Base-by-base conservation (phyloP, 2,113 vertebrate genomes). In the Drymodes brunneopygia region DNA sequence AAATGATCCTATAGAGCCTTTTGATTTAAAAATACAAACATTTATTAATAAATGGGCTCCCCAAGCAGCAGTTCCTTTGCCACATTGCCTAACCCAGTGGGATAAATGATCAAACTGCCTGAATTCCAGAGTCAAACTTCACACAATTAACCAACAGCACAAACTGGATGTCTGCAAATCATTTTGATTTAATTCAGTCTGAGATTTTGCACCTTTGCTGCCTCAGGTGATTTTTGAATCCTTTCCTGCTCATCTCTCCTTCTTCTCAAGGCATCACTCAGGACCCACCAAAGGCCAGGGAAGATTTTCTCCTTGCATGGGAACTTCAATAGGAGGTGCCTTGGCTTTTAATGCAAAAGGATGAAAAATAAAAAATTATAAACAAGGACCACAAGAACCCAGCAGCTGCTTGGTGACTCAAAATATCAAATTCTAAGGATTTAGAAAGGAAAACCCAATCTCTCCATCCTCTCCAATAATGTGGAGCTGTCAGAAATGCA, bases 251-350 rank as follows among this genome's bases (percentile, higher is more conserved):
- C 28, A 4, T 23, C 38, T 31, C 7, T 29, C 44, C 88, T 36
- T 19, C 38, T 81, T 19, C 38, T 81, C 36, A 81, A 62, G 28
- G 31, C 28, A 24, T 40, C 61, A n/a, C 9, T 33, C 42, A 51
- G 53, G 56, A 44, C 7, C 15, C 13, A 23, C 28, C 0, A 0
- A 53, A 45, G 28, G 12, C 50, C 36, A 4, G 29, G 15, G n/a
- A 33, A n/a, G 12, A 7, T 78, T 71, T 72, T 21, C 15, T 72
- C 40, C 20, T 58, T 21, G 33, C 69, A 57, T 12, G 7, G 21
- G 61, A 27, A n/a, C 20, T 45, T 29, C 12, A 81, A 19, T 1
- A 65, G 27, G 29, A 6, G 6, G 2, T 31, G 16, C 20, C 19
- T 66, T 12, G 15, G 4, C 7, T 45, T 81, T 71, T 56, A 9